Base-by-base conservation (phyloP, 2,113 vertebrate species). In the Podilymbus podiceps region DNA sequence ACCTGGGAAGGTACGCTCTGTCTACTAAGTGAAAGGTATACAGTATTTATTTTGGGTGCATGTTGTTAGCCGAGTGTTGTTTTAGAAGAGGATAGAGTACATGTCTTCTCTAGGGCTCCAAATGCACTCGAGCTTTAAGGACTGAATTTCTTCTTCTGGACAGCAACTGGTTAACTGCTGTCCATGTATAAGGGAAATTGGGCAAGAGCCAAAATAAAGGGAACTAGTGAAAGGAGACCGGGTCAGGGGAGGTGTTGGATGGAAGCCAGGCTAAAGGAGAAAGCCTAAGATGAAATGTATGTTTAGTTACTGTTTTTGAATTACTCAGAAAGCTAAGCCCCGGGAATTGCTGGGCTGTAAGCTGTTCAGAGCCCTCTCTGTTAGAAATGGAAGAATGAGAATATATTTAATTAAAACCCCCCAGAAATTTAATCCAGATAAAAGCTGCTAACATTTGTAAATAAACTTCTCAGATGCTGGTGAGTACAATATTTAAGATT, bases 231-330 rank as follows among this genome's bases (percentile, higher is more conserved):
- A 97, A 96, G 89, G 95, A 92, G 96, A 96, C 90, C 33, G 25
- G 92, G 96, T 97, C 94, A 96, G 86, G 94, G 84, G 87, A 95
- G 94, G 84, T 94, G 81, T 79, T 97, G 96, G 95, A 85, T 77
- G 67, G 63, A 88, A 89, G 95, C 95, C 95, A 95, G 87, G 71
- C 89, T 73, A 46, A 73, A 90, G 96, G 92, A 97, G 81, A 93
- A 94, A 96, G 89, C 94, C 71, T 92, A 33, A 85, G 88, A 92
- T 85, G 95, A 96, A 84, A 95, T 94, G 80, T 93, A 77, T 96
- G 91, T 97, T 95, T 93, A 92, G 92, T 97, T 96, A 96, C 96
- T 95, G 90, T 92, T 97, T 95, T 73, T 95, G 77, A 96, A 77
- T 97, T 85, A 76, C 84, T 96, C 64, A 21, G 91, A 94, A 90